These are phyloP conservation scores for Aspiorhynchus laticeps DNA, from an alignment of 2,113 vertebrate genomes.

Conservation along the genomic window DNA sequence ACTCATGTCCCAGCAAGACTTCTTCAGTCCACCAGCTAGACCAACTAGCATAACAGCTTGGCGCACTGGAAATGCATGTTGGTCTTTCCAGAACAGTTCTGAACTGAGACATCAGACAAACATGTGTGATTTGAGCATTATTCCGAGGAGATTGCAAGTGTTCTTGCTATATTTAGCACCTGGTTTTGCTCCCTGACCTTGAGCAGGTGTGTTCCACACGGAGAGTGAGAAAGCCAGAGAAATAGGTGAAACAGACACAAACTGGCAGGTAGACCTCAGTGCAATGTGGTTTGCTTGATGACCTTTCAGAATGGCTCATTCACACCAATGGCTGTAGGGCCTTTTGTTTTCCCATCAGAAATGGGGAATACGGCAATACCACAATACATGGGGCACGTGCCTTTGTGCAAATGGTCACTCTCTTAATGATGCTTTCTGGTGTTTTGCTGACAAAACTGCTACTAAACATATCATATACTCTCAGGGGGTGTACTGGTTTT, in stretches of 20 bases:
- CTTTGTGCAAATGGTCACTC: background rate
- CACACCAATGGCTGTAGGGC: background rate
- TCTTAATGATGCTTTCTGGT: conserved; percentile 1
- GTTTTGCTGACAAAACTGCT: background rate
- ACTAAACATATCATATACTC: background rate
- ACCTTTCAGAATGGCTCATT: conserved; percentile 26
- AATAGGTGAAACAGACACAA: conserved; percentile 11
- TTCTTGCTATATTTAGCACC: conserved; percentile 41
- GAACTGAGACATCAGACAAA: background rate
- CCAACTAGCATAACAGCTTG: background rate
- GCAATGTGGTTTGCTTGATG: background rate
- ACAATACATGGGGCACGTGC: background rate
- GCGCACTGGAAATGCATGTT: background rate
- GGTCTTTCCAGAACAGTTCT: background rate
- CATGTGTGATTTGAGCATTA: background rate
- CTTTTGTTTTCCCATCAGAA: background rate
- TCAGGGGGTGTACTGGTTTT: conserved; percentile 14
- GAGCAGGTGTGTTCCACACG: conserved; percentile 32
- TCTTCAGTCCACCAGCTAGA: background rate
- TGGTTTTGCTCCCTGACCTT: conserved; percentile 41
- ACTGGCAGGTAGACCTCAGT: conserved; percentile 17
- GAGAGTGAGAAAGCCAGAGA: background rate
- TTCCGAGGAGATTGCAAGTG: conserved; percentile 28
- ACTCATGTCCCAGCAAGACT: background rate
- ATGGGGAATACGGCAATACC: background rate